Conservation (phyloP, 2,888 invertebrate species). For the Monochamus alternatus region DNA sequence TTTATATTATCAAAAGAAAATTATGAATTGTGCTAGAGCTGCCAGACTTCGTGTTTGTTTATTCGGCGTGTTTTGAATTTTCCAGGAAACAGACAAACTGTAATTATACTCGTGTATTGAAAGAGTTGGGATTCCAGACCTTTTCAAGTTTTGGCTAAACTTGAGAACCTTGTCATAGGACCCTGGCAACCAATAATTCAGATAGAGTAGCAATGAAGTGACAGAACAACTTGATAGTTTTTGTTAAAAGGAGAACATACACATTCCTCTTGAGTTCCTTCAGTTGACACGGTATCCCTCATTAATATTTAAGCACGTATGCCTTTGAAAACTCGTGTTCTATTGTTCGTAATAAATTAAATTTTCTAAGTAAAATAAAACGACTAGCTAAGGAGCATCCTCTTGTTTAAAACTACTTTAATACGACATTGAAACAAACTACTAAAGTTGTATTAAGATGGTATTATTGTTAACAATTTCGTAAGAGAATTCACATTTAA, state of each 20-base stretch:
- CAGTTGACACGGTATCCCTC: background rate
- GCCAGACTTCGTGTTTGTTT: too few species aligned
- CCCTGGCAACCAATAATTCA: background rate
- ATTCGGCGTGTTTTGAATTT: too few species aligned
- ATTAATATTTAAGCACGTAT: slow-evolving; percentile 10
- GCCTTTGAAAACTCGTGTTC: slow-evolving; percentile 10
- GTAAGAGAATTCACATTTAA: background rate
- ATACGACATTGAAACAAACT: slow-evolving; percentile 7
- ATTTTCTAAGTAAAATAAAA: slow-evolving; percentile 4
- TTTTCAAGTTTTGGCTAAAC: too few species aligned
- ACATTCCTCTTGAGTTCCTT: background rate
- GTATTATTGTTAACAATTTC: slow-evolving; percentile 6
- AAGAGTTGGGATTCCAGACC: too few species aligned
- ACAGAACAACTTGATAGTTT: slow-evolving; percentile 1
- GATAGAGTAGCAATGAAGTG: background rate
- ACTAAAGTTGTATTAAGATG: slow-evolving; percentile 12
- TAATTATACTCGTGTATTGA: too few species aligned
- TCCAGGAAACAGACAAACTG: too few species aligned
- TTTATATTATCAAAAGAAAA: too few species aligned
- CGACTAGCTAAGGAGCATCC: background rate
- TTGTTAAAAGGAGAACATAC: background rate
- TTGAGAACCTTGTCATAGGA: too few species aligned
- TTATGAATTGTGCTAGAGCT: too few species aligned
- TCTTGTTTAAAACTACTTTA: slow-evolving; percentile 12
- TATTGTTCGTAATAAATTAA: slow-evolving; percentile 10